These are phyloP conservation scores for Anabacerthia variegaticeps DNA, from an alignment of 2,797 vertebrate species.

Conservation along the genomic window DNA sequence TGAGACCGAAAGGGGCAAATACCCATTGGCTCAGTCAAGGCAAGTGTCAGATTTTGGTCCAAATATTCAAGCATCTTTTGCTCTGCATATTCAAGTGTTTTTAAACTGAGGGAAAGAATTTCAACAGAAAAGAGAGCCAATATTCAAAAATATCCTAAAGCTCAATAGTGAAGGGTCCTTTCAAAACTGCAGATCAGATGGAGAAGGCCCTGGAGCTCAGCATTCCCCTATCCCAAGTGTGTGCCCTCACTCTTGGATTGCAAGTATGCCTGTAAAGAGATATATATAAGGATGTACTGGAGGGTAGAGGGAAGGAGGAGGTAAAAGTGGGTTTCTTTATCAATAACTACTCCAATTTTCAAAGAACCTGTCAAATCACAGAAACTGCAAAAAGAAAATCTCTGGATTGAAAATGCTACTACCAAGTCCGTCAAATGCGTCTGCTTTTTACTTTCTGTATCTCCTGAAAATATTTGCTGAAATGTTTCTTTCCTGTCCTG, in stretches of 20 bases:
- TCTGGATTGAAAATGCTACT: neutral
- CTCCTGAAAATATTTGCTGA: neutral
- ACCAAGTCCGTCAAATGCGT: neutral
- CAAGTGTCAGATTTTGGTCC: neutral
- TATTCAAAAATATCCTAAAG: neutral
- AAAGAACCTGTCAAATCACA: neutral
- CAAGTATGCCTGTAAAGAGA: neutral
- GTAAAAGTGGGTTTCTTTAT: neutral
- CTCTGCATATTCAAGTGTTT: neutral
- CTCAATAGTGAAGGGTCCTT: neutral
- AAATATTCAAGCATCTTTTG: neutral
- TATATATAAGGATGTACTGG: neutral
- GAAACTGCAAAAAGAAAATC: neutral
- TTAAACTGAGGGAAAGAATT: neutral
- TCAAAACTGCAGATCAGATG: neutral
- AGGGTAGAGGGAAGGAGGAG: neutral
- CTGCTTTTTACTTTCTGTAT: neutral
- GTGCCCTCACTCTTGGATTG: neutral
- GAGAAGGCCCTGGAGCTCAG: neutral
- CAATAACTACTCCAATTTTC: neutral
- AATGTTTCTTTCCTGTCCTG: neutral
- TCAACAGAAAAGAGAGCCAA: neutral
- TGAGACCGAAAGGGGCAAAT: neutral
- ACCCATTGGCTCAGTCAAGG: neutral
- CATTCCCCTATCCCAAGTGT: neutral